Evolutionary conservation across 2,113 vertebrate genomes (phyloP), one percentile per base, ranked within the genome.

Genomic region (Oreochromis aureus): DNA sequence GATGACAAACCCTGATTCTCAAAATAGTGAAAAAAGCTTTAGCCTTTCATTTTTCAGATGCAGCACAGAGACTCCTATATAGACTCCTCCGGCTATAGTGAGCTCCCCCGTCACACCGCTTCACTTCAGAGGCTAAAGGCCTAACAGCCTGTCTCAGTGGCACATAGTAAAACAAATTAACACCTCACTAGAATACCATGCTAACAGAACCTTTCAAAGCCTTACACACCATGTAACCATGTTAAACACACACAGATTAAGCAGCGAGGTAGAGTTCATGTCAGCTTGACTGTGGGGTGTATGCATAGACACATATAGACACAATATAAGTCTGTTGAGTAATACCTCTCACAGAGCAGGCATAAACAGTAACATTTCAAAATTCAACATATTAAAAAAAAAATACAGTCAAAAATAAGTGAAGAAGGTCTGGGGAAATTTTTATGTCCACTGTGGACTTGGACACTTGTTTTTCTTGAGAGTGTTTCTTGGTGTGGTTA

Each of bases 141-240:
- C 92, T 92, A 91, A 96, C 91, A 94, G 94, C 94, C 91, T 95
- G 93, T 89, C 93, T 89, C 94, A 88, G 93, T 94, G 89, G 85
- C 94, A 96, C 94, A 89, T 94, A 94, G 94, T 96, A 95, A 96
- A 97, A 95, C 94, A 93, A 95, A 93, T 96, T 95, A 96, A 95
- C 95, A 95, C 95, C 94, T 96, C 61, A 41, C 90, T 91, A 80
- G 92, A 95, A 94, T 89, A 93, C 82, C 84, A 90, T 46, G 89
- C 90, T 89, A 89, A 94, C 86, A 58, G 89, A 90, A 76, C 89
- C 83, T 83, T 95, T 94, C 90, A 93, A 94, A 95, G 89, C 87
- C 82, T 41, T 36, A 76, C 93, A 89, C 88, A 86, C 89, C 92
- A 87, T 88, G 88, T 54, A 36, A 86, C 91, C 81, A 76, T 10